Evolutionary conservation across 2,888 invertebrate genomes (phyloP).

Genomic region (Plebejus melissa): DNA sequence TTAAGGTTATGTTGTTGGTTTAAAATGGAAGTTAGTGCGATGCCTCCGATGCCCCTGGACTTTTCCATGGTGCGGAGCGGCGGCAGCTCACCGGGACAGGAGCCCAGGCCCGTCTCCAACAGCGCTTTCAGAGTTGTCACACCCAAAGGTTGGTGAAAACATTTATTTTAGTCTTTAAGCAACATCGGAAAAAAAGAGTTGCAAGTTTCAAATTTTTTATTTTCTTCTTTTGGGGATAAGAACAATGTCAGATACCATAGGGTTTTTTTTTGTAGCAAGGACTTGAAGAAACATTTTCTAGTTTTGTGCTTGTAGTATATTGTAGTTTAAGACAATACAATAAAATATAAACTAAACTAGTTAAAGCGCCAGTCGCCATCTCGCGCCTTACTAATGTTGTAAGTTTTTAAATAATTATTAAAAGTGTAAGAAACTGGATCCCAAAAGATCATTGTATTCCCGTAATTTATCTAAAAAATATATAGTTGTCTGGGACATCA

Average conservation of each 20-base stretch:
- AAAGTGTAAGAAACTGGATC: no score
- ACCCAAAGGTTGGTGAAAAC: constrained; percentile 77
- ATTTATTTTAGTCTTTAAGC: not conserved
- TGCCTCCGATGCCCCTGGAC: constrained; percentile 82
- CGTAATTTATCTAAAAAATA: no score
- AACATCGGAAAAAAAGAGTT: not conserved
- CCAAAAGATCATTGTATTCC: no score
- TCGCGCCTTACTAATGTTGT: not conserved
- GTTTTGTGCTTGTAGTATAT: no score
- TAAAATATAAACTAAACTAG: not conserved
- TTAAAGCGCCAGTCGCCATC: not conserved
- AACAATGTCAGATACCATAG: no score
- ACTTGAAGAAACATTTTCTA: no score
- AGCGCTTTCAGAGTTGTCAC: constrained; percentile 85
- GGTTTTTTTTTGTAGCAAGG: no score
- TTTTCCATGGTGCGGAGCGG: constrained; percentile 80
- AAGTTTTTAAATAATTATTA: no score
- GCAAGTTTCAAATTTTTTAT: not conserved
- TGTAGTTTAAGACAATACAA: no score
- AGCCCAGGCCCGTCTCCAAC: constrained; percentile 66
- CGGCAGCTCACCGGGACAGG: constrained; percentile 58
- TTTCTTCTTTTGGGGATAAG: no score
- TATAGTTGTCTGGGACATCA: no score
- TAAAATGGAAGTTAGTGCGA: constrained; percentile 81
- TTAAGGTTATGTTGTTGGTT: constrained; percentile 40